phyloP scores from a whole-genome alignment of 2,113 vertebrate genomes.

The Xenopus laevis region DNA sequence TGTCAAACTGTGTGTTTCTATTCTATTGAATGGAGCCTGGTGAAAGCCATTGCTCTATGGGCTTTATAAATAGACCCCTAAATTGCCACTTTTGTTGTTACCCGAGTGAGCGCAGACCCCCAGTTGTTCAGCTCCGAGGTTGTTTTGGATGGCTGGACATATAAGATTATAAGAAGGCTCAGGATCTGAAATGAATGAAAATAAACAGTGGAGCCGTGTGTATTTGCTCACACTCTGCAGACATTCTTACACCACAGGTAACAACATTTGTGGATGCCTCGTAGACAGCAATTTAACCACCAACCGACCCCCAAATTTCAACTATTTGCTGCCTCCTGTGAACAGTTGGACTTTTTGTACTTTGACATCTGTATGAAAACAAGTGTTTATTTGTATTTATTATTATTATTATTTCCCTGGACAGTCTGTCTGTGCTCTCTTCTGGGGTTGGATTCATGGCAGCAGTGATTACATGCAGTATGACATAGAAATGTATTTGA shows the following conservation, averaged over 20 bases:
- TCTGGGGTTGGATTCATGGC: no score
- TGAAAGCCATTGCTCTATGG: no score
- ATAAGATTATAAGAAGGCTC: not conserved
- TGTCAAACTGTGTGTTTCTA: no score
- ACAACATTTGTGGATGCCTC: constrained; percentile 12
- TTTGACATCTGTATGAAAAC: not conserved
- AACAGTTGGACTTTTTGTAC: not conserved
- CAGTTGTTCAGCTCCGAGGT: no score
- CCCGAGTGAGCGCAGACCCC: no score
- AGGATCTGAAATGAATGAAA: constrained; percentile 8
- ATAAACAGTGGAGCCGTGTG: constrained; percentile 16
- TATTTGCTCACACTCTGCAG: not conserved
- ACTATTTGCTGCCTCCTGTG: not conserved
- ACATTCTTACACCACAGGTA: constrained; percentile 35
- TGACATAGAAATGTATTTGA: no score
- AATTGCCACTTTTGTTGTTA: no score
- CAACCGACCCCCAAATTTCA: not conserved
- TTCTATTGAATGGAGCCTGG: no score
- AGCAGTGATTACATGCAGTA: no score
- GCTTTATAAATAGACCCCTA: no score
- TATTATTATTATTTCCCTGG: constrained; percentile 5
- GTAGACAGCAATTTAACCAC: constrained; percentile 29
- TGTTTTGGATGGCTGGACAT: no score
- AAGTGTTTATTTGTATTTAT: constrained; percentile 20
- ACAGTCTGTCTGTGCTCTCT: no score